Base-by-base conservation (phyloP, 2,113 vertebrate genomes). In the Coregonus clupeaformis region DNA sequence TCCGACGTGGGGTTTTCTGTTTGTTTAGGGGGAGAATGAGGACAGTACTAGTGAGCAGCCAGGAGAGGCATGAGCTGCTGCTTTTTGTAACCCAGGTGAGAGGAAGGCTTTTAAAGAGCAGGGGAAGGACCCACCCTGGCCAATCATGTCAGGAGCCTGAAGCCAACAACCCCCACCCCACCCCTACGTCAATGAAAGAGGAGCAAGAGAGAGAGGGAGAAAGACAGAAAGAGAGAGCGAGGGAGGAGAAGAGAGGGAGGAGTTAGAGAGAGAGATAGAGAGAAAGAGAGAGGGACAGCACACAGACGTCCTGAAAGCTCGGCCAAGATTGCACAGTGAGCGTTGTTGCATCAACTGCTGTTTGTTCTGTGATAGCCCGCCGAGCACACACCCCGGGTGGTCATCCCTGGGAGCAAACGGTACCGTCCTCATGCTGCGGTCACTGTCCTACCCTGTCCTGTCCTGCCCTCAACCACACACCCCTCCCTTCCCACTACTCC, bases 21-120 rank as follows among this genome's bases (percentile, higher is more conserved):
- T 64, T 78, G 71, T 0, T 5, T 1, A 7, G 36, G 29, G 9
- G 27, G 45, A 57, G n/a, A 6, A 36, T 65, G 32, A 77, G 52
- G 63, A 71, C 57, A 57, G 67, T 71, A 64, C 60, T 68, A 63
- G 52, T 29, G 71, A 49, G 64, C 68, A 52, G 70, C 77, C 68
- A 36, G 30, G 45, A 60, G 79, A 47, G 79, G 82, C 74, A 57
- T 77, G 47, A 80, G 83, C 71, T 55, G 69, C 12, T 47, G 66
- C 74, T 75, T 89, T 88, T 90, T 82, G 75, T 83, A 76, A 80
- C 72, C 81, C 84, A 91, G 90, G 90, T 92, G 76, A 87, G 80
- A 74, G 49, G 29, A 49, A 65, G 71, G 76, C 77, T 91, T 91
- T 90, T 88, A 89, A 92, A 82, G 76, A 70, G 70, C 76, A 52